Conservation (phyloP, 1,140 invertebrate species). For the Ostrea denselamellosa region DNA sequence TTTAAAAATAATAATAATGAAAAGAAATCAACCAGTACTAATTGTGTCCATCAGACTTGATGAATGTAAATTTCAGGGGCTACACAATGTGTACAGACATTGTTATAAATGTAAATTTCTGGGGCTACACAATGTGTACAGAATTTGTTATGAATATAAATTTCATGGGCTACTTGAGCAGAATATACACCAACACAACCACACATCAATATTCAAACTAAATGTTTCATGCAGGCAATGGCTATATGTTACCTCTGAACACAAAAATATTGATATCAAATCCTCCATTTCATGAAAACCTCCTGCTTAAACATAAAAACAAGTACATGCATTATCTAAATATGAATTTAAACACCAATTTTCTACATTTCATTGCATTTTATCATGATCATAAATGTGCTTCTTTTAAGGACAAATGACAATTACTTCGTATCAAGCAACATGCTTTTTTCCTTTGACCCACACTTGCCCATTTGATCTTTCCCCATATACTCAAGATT, state of each 20-base stretch:
- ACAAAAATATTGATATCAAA: conserved; percentile 14
- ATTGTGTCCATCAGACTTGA: neutral
- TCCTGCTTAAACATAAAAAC: neutral
- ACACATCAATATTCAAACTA: neutral
- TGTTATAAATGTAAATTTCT: neutral
- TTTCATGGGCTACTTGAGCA: neutral
- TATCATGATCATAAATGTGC: too few species aligned
- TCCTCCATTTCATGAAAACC: conserved; percentile 1
- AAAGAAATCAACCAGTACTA: too few species aligned
- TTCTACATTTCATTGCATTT: neutral
- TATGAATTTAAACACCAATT: neutral
- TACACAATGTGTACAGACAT: neutral
- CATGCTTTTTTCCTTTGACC: too few species aligned
- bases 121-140: neutral
- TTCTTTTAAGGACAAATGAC: too few species aligned
- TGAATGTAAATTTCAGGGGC: neutral
- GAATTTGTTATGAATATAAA: neutral
- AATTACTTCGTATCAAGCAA: too few species aligned
- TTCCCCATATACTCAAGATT: neutral
- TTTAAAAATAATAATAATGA: neutral
- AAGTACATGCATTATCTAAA: neutral
- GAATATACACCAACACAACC: neutral
- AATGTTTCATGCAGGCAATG: neutral
- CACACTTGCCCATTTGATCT: neutral
- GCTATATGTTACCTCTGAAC: neutral